These are phyloP conservation scores for Drosophila pseudotakahashii DNA, from an alignment of 2,888 invertebrate species.

Conservation along the genomic window DNA sequence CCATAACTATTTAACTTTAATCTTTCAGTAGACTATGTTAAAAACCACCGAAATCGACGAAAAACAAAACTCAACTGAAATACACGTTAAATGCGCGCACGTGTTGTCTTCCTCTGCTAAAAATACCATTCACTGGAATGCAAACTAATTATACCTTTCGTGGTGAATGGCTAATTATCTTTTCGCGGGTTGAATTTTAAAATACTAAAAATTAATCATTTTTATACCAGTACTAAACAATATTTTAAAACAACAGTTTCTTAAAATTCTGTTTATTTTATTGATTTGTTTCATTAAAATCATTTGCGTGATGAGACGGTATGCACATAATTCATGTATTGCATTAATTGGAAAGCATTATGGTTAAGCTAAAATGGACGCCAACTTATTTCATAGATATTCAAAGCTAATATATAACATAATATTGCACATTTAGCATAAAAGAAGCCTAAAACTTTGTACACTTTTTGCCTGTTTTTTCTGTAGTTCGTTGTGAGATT, in stretches of 20 bases:
- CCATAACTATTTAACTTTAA: constrained; percentile 13
- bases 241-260: not conserved
- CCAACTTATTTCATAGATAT: constrained; percentile 43
- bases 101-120: constrained; percentile 43
- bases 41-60: not conserved
- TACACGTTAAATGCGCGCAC: constrained; percentile 54
- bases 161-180: constrained; percentile 4
- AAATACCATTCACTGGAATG: not conserved
- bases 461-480: constrained; percentile 44
- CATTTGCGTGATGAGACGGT: constrained; percentile 39
- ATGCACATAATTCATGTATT: constrained; percentile 32
- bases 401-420: constrained; percentile 51
- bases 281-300: constrained; percentile 60
- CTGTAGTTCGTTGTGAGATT: constrained; percentile 57
- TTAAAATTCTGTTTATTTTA: constrained; percentile 55
- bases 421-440: constrained; percentile 57
- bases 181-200: constrained; percentile 1
- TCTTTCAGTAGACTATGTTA: not conserved
- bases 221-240: not conserved
- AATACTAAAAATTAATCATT: too few relatives aligned
- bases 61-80: constrained; percentile 10
- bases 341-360: constrained; percentile 49
- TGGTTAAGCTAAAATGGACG: constrained; percentile 62
- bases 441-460: constrained; percentile 57
- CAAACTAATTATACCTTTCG: not conserved